Evolutionary conservation across 1,140 invertebrate species (phyloP).

Genomic region (Philopotamus ludificatus): DNA sequence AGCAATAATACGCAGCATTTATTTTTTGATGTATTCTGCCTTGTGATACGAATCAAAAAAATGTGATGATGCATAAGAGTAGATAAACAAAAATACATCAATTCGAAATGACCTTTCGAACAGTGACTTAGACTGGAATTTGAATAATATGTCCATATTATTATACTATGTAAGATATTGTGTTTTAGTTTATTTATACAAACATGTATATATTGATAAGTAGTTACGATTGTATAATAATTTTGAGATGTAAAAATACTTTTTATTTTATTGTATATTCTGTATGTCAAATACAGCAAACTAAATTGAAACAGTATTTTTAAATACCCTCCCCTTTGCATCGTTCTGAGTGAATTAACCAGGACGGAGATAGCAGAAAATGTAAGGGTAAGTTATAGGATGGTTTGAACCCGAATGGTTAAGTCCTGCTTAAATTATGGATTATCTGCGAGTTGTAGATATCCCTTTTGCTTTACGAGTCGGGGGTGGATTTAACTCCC

Average conservation of each 20-base stretch:
- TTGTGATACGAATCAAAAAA: no score
- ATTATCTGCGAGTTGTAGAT: constrained; percentile 12
- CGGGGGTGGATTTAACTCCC: background rate
- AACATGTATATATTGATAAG: no score
- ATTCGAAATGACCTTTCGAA: no score
- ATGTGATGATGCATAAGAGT: no score
- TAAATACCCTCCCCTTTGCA: no score
- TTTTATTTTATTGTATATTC: constrained; percentile 40
- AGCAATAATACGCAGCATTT: no score
- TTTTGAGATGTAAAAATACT: constrained; percentile 38
- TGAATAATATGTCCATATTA: background rate
- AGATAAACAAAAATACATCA: no score
- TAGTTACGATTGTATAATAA: constrained; percentile 8
- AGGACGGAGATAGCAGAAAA: no score
- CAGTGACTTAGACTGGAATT: no score
- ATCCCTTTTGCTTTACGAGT: background rate
- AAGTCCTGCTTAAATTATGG: constrained; percentile 8
- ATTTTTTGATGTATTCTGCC: no score
- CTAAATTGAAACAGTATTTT: constrained; percentile 16
- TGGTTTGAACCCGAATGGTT: background rate
- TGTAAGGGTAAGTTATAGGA: no score
- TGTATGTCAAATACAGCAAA: constrained; percentile 37
- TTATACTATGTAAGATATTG: background rate
- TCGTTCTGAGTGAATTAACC: no score
- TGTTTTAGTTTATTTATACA: background rate